These are phyloP conservation scores for Gymnothorax reevesii DNA, from an alignment of 2,797 vertebrate species.

Conservation along the genomic window DNA sequence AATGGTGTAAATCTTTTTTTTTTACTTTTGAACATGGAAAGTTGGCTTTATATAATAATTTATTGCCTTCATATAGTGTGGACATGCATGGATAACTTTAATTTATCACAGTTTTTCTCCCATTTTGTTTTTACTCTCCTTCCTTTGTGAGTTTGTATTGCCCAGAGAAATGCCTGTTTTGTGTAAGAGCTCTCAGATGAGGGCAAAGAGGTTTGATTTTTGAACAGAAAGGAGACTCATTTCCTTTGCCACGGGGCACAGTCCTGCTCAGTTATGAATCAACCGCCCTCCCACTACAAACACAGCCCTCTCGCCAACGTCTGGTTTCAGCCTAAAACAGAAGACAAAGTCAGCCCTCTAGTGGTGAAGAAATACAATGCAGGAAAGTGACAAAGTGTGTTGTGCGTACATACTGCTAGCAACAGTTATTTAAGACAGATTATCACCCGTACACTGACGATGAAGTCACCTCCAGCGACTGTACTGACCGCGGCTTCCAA, in stretches of 20 bases:
- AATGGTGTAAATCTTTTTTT: not conserved
- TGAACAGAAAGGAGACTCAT: conserved; percentile 31
- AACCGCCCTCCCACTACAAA: not conserved
- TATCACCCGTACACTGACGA: not conserved
- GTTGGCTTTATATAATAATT: not conserved
- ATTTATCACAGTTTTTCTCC: not conserved
- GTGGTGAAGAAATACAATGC: not conserved
- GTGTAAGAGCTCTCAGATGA: conserved; percentile 34
- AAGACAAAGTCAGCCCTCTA: conserved; percentile 27
- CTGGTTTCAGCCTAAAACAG: not conserved
- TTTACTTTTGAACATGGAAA: not conserved
- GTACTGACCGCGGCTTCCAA: no score
- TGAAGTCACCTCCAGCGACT: no score
- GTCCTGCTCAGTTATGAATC: conserved; percentile 28
- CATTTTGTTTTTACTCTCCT: not conserved
- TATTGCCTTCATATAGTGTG: conserved; percentile 1
- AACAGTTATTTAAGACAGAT: not conserved
- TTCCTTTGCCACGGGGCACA: conserved; percentile 37
- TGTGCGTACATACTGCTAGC: not conserved
- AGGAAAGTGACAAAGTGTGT: not conserved
- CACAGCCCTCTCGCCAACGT: no score
- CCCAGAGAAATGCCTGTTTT: conserved; percentile 39
- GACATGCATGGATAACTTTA: not conserved
- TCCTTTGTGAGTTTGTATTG: conserved; percentile 21
- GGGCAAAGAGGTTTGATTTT: conserved; percentile 32